These are phyloP conservation scores for Uromys caudimaculatus DNA, from an alignment of 2,797 vertebrate species.

Conservation along the genomic window DNA sequence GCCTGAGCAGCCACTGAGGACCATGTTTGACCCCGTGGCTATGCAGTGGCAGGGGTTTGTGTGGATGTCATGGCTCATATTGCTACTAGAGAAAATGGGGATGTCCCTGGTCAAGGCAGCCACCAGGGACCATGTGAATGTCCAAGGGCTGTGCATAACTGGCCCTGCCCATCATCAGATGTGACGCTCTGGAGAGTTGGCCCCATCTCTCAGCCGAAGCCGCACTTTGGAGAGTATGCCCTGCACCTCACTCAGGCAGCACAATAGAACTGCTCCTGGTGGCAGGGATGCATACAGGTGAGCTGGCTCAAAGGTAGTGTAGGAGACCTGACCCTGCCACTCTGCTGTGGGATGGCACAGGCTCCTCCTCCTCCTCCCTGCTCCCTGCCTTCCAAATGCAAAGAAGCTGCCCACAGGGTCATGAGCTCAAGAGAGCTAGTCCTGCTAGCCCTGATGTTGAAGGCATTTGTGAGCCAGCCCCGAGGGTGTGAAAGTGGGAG, in stretches of 20 bases:
- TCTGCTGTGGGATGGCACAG: neutral
- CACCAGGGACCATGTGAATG: neutral
- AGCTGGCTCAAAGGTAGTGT: neutral
- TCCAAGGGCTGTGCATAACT: too few relatives aligned
- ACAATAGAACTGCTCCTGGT: neutral
- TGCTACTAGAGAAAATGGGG: neutral
- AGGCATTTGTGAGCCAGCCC: neutral
- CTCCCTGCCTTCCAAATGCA: neutral
- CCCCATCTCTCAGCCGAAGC: neutral
- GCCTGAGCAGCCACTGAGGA: neutral
- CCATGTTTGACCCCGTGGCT: neutral
- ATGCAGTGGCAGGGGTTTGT: neutral
- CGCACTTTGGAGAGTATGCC: neutral
- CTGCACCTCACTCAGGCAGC: neutral
- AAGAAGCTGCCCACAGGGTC: neutral
- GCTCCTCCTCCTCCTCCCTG: neutral
- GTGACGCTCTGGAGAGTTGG: neutral
- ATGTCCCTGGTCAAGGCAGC: neutral
- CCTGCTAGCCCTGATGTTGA: neutral
- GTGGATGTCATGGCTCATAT: neutral
- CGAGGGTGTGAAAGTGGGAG: neutral
- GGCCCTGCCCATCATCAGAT: too few relatives aligned
- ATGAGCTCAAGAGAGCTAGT: neutral
- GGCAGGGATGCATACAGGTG: neutral
- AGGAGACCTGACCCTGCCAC: neutral